Evolutionary conservation across 2,113 vertebrate species (phyloP), one percentile per base, ranked within the genome.

Genomic region (Cynoglossus semilaevis): DNA sequence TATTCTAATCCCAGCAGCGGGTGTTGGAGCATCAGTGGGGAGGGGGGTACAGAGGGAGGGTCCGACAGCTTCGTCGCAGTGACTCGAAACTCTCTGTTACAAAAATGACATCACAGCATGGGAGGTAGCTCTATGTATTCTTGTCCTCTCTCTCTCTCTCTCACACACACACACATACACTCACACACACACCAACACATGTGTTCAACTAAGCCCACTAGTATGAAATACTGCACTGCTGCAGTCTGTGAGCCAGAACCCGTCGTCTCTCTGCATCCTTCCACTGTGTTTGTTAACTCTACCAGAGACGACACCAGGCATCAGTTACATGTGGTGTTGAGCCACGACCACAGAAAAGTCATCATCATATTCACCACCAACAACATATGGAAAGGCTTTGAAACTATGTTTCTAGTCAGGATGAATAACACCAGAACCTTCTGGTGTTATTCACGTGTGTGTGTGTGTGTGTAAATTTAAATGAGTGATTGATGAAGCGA

Each of bases 181-280:
- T 53, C 53, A 59, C 52, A 57, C 15, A 63, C 42, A 46, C 67
- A 69, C 63, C 55, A 64, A 64, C 16, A 51, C n/a, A 63, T 69
- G 77, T 63, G 63, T 67, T 53, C 51, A 48, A 70, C 50, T 63
- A 55, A 77, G 70, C 61, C 75, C 68, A 58, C 63, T 65, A 54
- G 74, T 62, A 68, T 48, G 50, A 68, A 74, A 75, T 63, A 76
- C 82, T 67, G 83, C 80, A 67, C 77, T 82, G 83, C 80, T 80
- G 80, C 72, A 82, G 74, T 80, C 58, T 58, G 63, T 13, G 19
- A 75, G 67, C 65, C 77, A 71, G 77, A 79, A 48, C 72, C 83
- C 72, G 74, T 76, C 76, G 64, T 43, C 63, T 16, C 19, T 29
- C 69, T 11, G 9, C 18, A 19, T 41, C 10, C 14, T 4, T 12